Percentiles rank a stretch among this genome's conserved stretches.
These are phyloP conservation scores for Tridacna gigas DNA, from an alignment of 2,888 invertebrate genomes.

Conservation along the genomic window DNA sequence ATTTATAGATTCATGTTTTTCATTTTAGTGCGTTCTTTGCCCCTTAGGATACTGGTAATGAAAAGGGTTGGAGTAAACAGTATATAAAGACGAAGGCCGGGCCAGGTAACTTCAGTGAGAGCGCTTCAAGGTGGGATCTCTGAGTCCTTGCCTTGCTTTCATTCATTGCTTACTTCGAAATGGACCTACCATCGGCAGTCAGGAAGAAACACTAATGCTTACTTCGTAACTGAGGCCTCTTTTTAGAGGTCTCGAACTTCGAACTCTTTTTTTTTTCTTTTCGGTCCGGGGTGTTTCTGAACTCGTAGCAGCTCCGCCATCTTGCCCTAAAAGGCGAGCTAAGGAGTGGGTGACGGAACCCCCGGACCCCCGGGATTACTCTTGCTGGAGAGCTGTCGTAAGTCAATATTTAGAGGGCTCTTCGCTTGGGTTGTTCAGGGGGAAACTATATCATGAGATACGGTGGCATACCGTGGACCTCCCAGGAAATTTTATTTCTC, in stretches of 20 bases:
- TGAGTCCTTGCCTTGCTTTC: constrained; percentile 19
- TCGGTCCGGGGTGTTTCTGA: constrained; percentile 9
- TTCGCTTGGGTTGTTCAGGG: constrained; percentile 20
- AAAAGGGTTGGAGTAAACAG: too few species aligned
- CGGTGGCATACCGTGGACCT: too few species aligned
- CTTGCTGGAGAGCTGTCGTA: constrained; percentile 1
- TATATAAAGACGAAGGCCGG: too few species aligned
- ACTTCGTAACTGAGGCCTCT: constrained; percentile 17
- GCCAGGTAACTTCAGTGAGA: constrained; percentile 5
- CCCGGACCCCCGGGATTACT: constrained; percentile 19
- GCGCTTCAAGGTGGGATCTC: constrained; percentile 19
- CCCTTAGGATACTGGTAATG: too few species aligned
- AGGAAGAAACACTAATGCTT: constrained; percentile 9
- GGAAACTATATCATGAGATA: background rate
- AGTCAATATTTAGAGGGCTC: background rate
- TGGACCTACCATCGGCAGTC: background rate
- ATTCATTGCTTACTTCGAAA: constrained; percentile 28
- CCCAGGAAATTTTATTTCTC: too few species aligned
- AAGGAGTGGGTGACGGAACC: constrained; percentile 24
- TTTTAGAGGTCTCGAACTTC: constrained; percentile 19
- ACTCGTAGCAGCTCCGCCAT: constrained; percentile 17
- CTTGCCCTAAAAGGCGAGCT: constrained; percentile 20
- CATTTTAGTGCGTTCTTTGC: too few species aligned
- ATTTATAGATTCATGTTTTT: too few species aligned
- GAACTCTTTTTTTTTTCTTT: constrained; percentile 20